Base-by-base conservation (phyloP, 2,113 vertebrate species). In the Amblyornis subalaris region DNA sequence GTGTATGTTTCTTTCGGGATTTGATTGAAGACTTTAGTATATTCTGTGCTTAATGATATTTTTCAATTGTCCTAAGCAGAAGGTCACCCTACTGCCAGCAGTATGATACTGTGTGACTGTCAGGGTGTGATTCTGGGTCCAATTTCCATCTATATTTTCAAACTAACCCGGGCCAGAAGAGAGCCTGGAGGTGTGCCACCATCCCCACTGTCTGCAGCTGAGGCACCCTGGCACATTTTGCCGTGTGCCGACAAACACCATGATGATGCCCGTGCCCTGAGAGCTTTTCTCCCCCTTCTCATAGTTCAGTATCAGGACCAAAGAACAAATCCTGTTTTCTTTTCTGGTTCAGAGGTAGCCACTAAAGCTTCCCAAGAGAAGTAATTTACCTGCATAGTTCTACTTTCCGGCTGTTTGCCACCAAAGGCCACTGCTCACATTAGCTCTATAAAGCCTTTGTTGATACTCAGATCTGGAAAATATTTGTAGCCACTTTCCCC, bases 391-490 rank as follows among this genome's bases (percentile, higher is more conserved):
- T 47, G 31, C 0, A 0, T 16, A 70, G 38, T 80, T 88, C 62
- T 73, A 14, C n/a, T 95, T 92, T n/a, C 31, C 51, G 71, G 35
- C 55, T 74, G 40, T 53, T 86, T 88, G 44, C 44, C 19, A 64
- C 55, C 47, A 36, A 71, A 93, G n/a, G 36, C 50, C 54, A 44
- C 82, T 57, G 58, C 54, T 90, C 29, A 77, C 44, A 54, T 88
- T 54, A 72, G 53, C 57, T 81, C 4, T 53, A 61, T 67, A 75
- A 94, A 93, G 42, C 25, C 7, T 73, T 62, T 26, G 3, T 5
- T 88, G 60, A 86, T 67, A 51, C 28, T 84, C 44, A 58, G 75
- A 47, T 58, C 83, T 86, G 76, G 82, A 94, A 92, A 88, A 78
- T 73, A 86, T 74, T 67, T 84, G 60, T 75, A 89, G 65, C 40